Base-by-base conservation (phyloP, 2,113 vertebrate genomes). In the Chroicocephalus ridibundus region DNA sequence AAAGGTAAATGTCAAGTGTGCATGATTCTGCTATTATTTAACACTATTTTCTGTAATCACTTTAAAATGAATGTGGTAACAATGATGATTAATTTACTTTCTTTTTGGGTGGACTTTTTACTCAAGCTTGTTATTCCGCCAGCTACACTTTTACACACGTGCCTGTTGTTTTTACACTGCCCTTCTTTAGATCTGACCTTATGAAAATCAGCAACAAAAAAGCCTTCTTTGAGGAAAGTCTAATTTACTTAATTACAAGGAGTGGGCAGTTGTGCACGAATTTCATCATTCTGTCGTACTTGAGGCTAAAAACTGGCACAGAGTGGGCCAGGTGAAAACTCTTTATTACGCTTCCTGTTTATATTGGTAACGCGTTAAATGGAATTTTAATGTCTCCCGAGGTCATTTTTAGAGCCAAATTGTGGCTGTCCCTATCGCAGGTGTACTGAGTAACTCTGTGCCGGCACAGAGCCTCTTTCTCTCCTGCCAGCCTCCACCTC, bases 191-290 rank as follows among this genome's bases (percentile, higher is more conserved):
- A 92, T 81, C 46, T 71, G 54, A 94, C 83, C 40, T 95, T 90
- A 69, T 27, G 49, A 90, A 88, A 74, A 84, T 29, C 36, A 81
- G 60, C 66, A 81, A 88, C 51, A 79, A 81, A 97, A 93, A 71
- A 25, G 29, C 22, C 51, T 93, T 83, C 76, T 95, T 57, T 81
- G 82, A 93, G 75, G 31, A 80, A 91, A 89, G 71, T 42, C 72
- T 84, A 64, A 88, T 75, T 93, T 57, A 79, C 19, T 79, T 96
- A 87, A 94, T 95, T 94, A 86, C 71, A 93, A 88, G 79, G 75
- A 90, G 11, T 24, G 22, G 54, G 88, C 57, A 90, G 62, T 79
- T 57, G 36, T 58, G 42, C 46, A 95, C 51, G 51, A 86, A 31
- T 83, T 96, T 75, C 78, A 92, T 82, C 44, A 94, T 82, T 82